These are phyloP conservation scores for Picus viridis DNA, from an alignment of 2,797 vertebrate species.

Conservation along the genomic window DNA sequence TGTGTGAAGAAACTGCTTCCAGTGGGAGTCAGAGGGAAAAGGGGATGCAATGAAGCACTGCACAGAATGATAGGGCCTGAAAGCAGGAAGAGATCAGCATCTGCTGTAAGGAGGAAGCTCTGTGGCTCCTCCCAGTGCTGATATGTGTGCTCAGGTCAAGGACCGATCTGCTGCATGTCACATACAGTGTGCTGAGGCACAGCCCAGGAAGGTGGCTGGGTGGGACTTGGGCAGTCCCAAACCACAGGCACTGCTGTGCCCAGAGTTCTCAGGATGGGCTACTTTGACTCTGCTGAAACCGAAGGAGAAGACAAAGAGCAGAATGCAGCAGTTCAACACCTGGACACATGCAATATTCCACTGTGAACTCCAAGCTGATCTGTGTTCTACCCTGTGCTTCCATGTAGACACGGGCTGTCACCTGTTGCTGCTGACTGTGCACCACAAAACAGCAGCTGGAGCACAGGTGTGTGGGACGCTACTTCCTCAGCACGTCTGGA, in stretches of 20 bases:
- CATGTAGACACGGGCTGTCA: not conserved
- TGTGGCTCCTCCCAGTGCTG: not conserved
- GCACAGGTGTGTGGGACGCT: not conserved
- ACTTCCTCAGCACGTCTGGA: not conserved
- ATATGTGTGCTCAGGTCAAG: not conserved
- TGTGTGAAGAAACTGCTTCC: not conserved
- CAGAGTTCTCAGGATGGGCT: not conserved
- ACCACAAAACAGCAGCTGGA: not conserved
- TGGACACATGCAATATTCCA: not conserved
- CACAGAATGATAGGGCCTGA: not conserved
- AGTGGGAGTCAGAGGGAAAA: not conserved
- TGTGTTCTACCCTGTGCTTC: not conserved
- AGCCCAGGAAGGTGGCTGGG: not conserved
- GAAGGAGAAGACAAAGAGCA: not conserved
- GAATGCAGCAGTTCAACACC: not conserved
- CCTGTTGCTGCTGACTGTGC: not conserved
- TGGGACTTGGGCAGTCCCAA: not conserved
- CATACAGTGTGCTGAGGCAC: accelerated
- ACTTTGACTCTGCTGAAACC: conserved; percentile 5
- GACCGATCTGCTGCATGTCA: not conserved
- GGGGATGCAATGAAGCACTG: not conserved
- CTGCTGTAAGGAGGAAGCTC: not conserved
- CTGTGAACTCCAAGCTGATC: not conserved
- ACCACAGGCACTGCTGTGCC: not conserved
- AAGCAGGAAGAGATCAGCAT: not conserved